Evolutionary conservation across 2,113 vertebrate species (phyloP).

Genomic region (Zingel zingel): DNA sequence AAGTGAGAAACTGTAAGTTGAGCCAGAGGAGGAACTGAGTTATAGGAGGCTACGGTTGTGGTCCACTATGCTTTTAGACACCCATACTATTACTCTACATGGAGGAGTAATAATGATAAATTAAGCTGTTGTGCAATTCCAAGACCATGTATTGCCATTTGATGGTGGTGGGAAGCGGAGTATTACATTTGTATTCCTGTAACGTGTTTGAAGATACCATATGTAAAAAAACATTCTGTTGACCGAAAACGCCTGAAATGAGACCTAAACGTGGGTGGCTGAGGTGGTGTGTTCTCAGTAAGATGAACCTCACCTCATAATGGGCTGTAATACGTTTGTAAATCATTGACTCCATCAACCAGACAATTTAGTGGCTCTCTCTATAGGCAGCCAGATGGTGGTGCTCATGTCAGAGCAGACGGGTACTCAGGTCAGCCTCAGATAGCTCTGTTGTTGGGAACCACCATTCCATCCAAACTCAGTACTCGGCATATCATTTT

Average conservation of each 20-base stretch:
- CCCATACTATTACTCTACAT: not conserved
- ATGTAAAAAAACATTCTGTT: conserved; percentile 34
- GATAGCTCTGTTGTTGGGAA: conserved; percentile 76
- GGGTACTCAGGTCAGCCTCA: conserved; percentile 39
- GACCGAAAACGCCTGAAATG: conserved; percentile 28
- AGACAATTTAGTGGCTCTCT: conserved; percentile 64
- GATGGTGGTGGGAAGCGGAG: not conserved
- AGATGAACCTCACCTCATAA: conserved; percentile 65
- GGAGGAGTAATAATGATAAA: not conserved
- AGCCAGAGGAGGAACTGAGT: conserved; percentile 38
- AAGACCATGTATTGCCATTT: not conserved
- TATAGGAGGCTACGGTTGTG: conserved; percentile 22
- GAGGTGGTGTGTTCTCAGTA: conserved; percentile 40
- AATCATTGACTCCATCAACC: conserved; percentile 84
- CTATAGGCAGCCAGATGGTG: conserved; percentile 76
- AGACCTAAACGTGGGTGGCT: conserved; percentile 20
- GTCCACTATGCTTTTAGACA: conserved; percentile 8
- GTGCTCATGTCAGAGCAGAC: conserved; percentile 70
- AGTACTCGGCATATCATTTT: not conserved
- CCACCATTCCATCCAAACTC: not conserved
- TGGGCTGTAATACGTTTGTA: conserved; percentile 54
- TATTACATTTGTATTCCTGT: not conserved
- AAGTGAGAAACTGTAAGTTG: conserved; percentile 40
- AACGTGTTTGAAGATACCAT: conserved; percentile 1
- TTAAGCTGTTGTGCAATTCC: not conserved